These are phyloP conservation scores for Melanaphis sacchari DNA, from an alignment of 1,140 invertebrate genomes.

Conservation along the genomic window DNA sequence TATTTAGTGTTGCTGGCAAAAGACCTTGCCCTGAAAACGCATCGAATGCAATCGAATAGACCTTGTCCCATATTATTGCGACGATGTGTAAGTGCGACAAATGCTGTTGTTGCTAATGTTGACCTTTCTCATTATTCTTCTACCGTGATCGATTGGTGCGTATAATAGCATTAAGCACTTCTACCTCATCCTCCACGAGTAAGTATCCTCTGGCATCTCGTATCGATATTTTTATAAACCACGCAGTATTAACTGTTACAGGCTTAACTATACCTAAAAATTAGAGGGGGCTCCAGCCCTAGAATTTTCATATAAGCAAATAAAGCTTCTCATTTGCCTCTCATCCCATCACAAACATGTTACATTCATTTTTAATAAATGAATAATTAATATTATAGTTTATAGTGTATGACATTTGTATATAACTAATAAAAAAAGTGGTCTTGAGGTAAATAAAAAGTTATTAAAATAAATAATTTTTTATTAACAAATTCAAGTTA, in stretches of 20 bases:
- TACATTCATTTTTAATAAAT: no score
- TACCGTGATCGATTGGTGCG: neutral
- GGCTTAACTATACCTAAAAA: no score
- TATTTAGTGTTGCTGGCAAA: neutral
- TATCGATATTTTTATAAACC: neutral
- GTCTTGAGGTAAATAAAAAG: no score
- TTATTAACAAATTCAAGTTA: no score
- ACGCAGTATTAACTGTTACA: neutral
- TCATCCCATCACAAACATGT: no score
- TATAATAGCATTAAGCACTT: neutral
- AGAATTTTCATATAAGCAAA: no score
- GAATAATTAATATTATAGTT: no score
- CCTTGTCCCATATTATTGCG: conserved; percentile 33
- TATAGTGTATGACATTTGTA: no score
- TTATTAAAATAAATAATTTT: no score
- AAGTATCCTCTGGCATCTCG: neutral
- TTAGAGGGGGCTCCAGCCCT: no score
- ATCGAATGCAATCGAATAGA: conserved; percentile 10
- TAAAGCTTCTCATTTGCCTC: no score
- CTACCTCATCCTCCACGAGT: neutral
- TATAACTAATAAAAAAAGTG: no score
- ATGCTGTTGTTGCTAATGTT: neutral
- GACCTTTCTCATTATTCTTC: neutral
- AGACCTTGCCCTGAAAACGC: conserved; percentile 41
- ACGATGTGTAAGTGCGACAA: neutral